Evolutionary conservation across 35 echinoderm and acorn worm species (phyloP).

Genomic region (Eucidaris tribuloides): DNA sequence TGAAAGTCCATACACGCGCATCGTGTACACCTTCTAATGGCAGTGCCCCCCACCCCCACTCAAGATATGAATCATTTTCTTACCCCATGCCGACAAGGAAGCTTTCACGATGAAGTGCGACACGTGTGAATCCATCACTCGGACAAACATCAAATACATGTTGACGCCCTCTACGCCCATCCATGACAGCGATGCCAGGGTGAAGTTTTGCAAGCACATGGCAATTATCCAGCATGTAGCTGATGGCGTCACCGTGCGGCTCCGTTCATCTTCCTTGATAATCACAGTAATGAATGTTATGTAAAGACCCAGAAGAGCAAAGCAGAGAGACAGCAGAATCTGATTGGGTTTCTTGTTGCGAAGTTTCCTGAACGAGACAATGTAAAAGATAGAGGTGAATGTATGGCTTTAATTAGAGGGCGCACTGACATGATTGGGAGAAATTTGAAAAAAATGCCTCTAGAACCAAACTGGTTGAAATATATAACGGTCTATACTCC

Average conservation of each 20-base stretch:
- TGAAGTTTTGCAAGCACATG: slow-evolving; percentile 11
- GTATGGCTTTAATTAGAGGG: no score
- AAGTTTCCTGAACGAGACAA: slow-evolving; percentile 45
- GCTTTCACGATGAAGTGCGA: slow-evolving; percentile 33
- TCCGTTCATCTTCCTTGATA: not conserved
- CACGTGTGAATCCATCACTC: slow-evolving; percentile 32
- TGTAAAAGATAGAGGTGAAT: no score
- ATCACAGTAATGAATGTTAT: slow-evolving; percentile 1
- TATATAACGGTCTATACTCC: no score
- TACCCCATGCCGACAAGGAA: not conserved
- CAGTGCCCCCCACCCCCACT: no score
- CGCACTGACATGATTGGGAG: no score
- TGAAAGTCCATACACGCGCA: no score
- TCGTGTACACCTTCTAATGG: no score
- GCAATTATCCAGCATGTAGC: slow-evolving; percentile 25
- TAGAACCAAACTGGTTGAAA: no score
- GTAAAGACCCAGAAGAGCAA: slow-evolving; percentile 26
- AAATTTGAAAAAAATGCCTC: no score
- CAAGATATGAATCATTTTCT: no score
- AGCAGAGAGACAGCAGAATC: slow-evolving; percentile 27
- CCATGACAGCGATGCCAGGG: slow-evolving; percentile 21
- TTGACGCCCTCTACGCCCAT: slow-evolving; percentile 38
- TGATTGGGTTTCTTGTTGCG: not conserved
- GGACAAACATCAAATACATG: slow-evolving; percentile 55
- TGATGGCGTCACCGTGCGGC: not conserved